Evolutionary conservation across 2,888 invertebrate species (phyloP).

Genomic region (Cantharis rustica): DNA sequence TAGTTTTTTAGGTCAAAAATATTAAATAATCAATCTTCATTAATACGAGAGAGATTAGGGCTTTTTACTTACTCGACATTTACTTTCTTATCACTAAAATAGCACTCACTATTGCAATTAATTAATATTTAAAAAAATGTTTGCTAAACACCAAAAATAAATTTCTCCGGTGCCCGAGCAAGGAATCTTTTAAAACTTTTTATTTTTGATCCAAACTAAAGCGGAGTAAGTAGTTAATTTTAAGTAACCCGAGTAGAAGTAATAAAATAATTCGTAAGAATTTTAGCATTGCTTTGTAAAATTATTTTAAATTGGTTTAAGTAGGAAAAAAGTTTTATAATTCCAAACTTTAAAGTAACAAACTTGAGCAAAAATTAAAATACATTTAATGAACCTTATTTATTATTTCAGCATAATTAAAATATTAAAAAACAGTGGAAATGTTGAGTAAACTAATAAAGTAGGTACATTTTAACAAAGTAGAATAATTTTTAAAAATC

Average conservation of each 20-base stretch:
- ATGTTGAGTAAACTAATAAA: background rate
- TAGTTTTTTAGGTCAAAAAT: conserved; percentile 20
- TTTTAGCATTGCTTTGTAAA: background rate
- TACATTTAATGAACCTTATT: background rate
- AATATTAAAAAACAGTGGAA: background rate
- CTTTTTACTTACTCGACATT: conserved; percentile 11
- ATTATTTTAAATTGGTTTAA: background rate
- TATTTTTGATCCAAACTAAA: background rate
- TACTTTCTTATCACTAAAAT: background rate
- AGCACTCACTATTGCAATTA: background rate
- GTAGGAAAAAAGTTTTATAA: background rate
- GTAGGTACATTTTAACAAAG: background rate
- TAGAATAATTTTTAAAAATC: background rate
- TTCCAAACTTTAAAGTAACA: background rate
- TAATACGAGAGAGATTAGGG: conserved; percentile 15
- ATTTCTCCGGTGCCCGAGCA: background rate
- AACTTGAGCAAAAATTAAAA: background rate
- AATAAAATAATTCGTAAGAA: background rate
- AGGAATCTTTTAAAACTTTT: background rate
- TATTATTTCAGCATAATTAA: background rate
- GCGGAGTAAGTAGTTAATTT: background rate
- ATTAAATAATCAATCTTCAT: conserved; percentile 25
- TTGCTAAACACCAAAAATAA: background rate
- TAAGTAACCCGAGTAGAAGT: background rate
- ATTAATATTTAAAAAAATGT: background rate